Conservation (phyloP, 2,888 invertebrate species). For the Julus scandinavius region DNA sequence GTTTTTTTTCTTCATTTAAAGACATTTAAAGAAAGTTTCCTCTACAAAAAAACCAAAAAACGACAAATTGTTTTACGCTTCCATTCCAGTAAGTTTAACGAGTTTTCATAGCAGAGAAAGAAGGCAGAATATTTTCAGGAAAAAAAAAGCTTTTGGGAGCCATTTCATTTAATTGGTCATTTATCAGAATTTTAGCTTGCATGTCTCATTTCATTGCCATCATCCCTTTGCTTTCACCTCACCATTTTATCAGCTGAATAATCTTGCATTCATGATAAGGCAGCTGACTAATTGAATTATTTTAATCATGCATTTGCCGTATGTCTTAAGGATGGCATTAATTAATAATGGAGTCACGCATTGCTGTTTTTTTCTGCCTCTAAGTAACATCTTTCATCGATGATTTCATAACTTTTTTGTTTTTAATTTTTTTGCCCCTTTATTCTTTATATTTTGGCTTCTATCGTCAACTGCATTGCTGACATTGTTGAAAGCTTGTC, state of each 20-base stretch:
- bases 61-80: too few relatives aligned
- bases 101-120: background rate
- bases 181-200: background rate
- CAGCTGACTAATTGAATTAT: conserved; percentile 40
- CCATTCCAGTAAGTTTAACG: background rate
- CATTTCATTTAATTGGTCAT: background rate
- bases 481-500: conserved; percentile 5
- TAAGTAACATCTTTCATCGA: background rate
- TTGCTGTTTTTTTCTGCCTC: background rate
- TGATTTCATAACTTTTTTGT: background rate
- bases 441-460: background rate
- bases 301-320: conserved; percentile 3
- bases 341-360: conserved; percentile 1
- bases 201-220: background rate
- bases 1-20: too few relatives aligned
- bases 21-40: too few relatives aligned
- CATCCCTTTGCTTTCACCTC: background rate
- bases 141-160: background rate
- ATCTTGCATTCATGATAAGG: conserved; percentile 9
- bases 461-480: background rate
- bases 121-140: background rate
- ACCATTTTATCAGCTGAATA: background rate
- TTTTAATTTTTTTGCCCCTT: background rate
- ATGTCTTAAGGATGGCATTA: conserved; percentile 4
- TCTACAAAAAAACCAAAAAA: too few relatives aligned